Percentiles rank a stretch among this genome's conserved stretches.
Evolutionary conservation across 1,140 invertebrate genomes (phyloP).

Genomic region (Potamilus streckersoni): DNA sequence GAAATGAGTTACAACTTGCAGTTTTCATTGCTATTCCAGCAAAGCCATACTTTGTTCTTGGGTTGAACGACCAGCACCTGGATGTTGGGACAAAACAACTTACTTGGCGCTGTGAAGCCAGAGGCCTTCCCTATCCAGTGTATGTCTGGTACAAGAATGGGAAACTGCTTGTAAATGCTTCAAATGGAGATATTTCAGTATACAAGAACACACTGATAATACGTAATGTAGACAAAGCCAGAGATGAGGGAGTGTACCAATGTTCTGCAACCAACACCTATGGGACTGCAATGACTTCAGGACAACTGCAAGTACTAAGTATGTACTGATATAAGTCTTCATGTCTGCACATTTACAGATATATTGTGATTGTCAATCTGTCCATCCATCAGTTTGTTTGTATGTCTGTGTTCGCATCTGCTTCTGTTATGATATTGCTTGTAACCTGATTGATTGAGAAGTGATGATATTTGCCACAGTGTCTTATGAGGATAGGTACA

Average conservation of each 20-base stretch:
- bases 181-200: slow-evolving; percentile 67
- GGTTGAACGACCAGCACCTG: slow-evolving; percentile 86
- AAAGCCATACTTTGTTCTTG: slow-evolving; percentile 91
- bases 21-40: slow-evolving; percentile 70
- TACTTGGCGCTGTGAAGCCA: slow-evolving; percentile 94
- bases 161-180: slow-evolving; percentile 71
- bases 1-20: slow-evolving; percentile 76
- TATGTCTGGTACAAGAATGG: slow-evolving; percentile 88
- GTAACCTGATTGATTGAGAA: too few relatives aligned
- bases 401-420: neutral
- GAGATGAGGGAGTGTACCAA: slow-evolving; percentile 94
- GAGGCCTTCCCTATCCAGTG: slow-evolving; percentile 91
- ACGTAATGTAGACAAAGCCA: slow-evolving; percentile 18
- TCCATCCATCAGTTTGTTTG: too few relatives aligned
- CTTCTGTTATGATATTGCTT: slow-evolving; percentile 32
- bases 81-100: slow-evolving; percentile 84
- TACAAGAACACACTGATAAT: slow-evolving; percentile 36
- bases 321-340: slow-evolving; percentile 4
- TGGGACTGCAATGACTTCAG: slow-evolving; percentile 87
- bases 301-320: slow-evolving; percentile 82
- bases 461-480: too few relatives aligned
- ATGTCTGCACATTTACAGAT: too few relatives aligned
- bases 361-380: too few relatives aligned
- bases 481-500: too few relatives aligned
- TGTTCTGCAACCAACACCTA: slow-evolving; percentile 91